Percentiles rank a stretch among this genome's conserved stretches.
Evolutionary conservation across 1,140 invertebrate genomes (phyloP).

Genomic region (Papilio xuthus): DNA sequence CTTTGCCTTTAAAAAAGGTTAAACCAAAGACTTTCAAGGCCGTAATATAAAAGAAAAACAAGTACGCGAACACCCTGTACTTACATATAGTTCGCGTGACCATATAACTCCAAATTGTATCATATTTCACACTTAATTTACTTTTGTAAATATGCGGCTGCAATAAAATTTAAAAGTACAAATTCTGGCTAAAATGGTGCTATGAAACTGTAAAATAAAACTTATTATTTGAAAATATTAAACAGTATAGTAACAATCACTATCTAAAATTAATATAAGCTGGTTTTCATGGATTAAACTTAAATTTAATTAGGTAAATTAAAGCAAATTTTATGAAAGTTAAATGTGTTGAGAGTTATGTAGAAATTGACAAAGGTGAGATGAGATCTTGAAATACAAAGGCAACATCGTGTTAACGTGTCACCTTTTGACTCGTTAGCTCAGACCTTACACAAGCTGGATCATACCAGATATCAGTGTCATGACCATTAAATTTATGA

Average conservation of each 20-base stretch:
- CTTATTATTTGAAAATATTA: background rate
- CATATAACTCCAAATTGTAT: background rate
- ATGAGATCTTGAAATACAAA: slow-evolving; percentile 5
- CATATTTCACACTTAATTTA: background rate
- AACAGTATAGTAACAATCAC: too few relatives aligned
- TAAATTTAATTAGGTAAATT: too few relatives aligned
- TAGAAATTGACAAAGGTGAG: background rate
- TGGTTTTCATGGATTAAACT: background rate
- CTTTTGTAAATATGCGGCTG: background rate
- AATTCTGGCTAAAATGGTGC: background rate
- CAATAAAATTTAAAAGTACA: background rate
- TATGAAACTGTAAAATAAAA: background rate
- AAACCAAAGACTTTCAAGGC: slow-evolving; percentile 18
- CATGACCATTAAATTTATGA: background rate
- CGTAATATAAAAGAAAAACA: background rate
- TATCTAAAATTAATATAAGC: too few relatives aligned
- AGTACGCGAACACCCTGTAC: background rate
- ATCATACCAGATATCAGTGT: background rate
- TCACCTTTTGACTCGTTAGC: background rate
- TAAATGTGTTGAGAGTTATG: background rate
- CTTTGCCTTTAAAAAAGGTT: background rate
- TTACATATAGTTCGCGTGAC: background rate
- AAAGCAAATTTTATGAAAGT: background rate
- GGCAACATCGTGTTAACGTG: background rate
- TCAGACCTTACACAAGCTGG: background rate